phyloP scores from a whole-genome alignment of 2,113 vertebrate genomes.

The Pyrgilauda ruficollis region DNA sequence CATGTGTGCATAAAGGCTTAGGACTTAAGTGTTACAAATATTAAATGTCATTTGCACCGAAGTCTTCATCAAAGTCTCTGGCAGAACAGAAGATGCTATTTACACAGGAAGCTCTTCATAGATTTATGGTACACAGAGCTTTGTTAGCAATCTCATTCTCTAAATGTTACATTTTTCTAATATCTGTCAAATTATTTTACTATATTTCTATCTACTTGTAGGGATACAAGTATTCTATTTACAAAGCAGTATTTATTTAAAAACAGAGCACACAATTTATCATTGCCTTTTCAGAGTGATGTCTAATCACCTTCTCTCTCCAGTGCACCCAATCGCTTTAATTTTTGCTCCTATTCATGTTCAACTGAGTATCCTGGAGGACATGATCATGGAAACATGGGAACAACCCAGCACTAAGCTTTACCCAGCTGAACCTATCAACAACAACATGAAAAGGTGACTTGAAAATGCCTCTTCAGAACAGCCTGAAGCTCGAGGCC shows the following conservation, averaged over 20 bases:
- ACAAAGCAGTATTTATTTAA: constrained; percentile 26
- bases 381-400: neutral
- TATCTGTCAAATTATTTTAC: neutral
- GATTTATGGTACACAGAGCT: neutral
- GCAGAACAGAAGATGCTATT: neutral
- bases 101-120: neutral
- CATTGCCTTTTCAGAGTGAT: neutral
- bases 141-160: neutral
- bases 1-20: neutral
- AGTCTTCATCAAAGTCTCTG: neutral
- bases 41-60: neutral
- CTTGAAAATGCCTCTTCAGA: neutral
- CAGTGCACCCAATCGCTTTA: neutral
- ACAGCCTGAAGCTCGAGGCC: neutral
- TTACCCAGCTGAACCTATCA: neutral
- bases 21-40: neutral
- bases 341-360: neutral
- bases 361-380: neutral
- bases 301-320: neutral
- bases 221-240: constrained; percentile 28
- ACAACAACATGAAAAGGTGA: neutral
- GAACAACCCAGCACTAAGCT: neutral
- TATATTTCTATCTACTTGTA: neutral
- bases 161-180: neutral
- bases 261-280: constrained; percentile 1